Conservation (phyloP, 2,888 invertebrate genomes). For the Hetaerina titia region DNA sequence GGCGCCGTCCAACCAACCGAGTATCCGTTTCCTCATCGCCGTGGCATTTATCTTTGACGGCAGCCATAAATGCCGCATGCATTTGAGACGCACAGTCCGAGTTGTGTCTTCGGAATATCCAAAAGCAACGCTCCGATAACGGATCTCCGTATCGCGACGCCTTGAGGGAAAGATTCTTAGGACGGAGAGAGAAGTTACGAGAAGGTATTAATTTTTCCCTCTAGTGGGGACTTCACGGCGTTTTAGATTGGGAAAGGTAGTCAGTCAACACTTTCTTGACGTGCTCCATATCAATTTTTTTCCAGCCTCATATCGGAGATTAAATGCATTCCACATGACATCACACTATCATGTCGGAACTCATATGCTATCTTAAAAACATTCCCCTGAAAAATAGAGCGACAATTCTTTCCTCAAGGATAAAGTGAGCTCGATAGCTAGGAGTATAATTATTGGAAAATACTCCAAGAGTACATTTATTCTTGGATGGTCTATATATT, state of each 20-base stretch:
- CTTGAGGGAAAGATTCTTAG: neutral
- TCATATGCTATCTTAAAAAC: neutral
- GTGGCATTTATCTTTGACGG: neutral
- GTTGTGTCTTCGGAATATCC: neutral
- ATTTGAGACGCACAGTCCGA: neutral
- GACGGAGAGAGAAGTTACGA: neutral
- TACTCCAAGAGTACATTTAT: no score
- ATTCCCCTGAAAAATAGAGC: no score
- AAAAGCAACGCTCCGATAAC: neutral
- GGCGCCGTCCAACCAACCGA: no score
- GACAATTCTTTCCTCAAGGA: no score
- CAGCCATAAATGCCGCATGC: neutral
- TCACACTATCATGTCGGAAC: neutral
- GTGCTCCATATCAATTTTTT: neutral
- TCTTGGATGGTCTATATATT: no score
- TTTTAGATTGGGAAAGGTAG: conserved; percentile 24
- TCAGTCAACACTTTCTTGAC: neutral
- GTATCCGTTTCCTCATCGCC: neutral
- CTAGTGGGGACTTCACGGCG: neutral
- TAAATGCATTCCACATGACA: neutral
- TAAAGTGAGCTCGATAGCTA: no score
- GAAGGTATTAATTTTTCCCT: neutral
- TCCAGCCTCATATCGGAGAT: neutral
- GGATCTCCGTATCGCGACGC: neutral
- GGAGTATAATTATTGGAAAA: no score